These are phyloP conservation scores for Drosophila littoralis DNA, from an alignment of 1,140 invertebrate genomes.

Conservation along the genomic window DNA sequence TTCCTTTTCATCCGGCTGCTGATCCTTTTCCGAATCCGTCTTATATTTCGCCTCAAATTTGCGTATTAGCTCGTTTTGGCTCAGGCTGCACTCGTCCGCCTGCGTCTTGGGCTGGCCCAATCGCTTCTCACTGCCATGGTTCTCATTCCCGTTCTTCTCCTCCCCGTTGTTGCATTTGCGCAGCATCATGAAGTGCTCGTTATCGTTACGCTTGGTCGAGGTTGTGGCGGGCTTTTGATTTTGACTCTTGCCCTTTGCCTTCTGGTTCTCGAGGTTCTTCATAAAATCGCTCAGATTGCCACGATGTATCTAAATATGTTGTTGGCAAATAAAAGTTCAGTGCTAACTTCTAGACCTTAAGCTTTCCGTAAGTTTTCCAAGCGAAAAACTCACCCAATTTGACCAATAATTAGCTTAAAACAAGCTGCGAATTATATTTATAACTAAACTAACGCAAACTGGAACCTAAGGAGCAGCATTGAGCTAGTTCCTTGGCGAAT, in stretches of 20 bases:
- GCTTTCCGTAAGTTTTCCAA: too few relatives aligned
- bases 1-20: constrained; percentile 61
- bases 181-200: constrained; percentile 66
- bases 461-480: too few relatives aligned
- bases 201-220: constrained; percentile 60
- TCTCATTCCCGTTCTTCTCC: constrained; percentile 72
- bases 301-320: constrained; percentile 67
- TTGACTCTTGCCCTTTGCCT: constrained; percentile 52
- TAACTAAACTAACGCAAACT: too few relatives aligned
- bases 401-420: too few relatives aligned
- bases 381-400: too few relatives aligned
- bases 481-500: too few relatives aligned
- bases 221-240: constrained; percentile 27
- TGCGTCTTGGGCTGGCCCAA: not conserved
- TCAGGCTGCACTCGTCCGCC: constrained; percentile 55
- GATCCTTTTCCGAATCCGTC: constrained; percentile 79
- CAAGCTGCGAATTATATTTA: too few relatives aligned
- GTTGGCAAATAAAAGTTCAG: too few relatives aligned
- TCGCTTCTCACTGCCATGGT: constrained; percentile 44
- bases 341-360: too few relatives aligned
- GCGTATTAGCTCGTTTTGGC: constrained; percentile 64
- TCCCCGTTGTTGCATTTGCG: constrained; percentile 69
- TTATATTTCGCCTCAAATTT: constrained; percentile 83
- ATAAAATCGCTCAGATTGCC: constrained; percentile 83
- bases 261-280: constrained; percentile 84